Evolutionary conservation across 2,113 vertebrate genomes (phyloP).

Genomic region (Hystrix brachyura): DNA sequence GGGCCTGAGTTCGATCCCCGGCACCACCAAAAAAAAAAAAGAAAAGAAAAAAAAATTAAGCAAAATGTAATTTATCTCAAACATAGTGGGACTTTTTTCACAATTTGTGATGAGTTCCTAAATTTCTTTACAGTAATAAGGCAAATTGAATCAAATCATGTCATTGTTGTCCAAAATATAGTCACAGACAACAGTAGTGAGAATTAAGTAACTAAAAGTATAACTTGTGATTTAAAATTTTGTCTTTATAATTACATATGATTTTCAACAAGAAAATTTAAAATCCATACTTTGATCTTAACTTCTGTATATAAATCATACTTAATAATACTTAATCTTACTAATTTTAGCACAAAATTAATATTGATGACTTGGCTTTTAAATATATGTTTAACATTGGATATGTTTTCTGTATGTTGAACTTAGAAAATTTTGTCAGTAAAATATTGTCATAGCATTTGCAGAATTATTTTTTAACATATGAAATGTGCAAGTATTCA

Average conservation of each 20-base stretch:
- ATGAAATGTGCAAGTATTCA: slow-evolving; percentile 16
- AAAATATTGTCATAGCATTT: neutral
- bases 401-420: slow-evolving; percentile 14
- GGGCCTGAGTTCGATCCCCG: too few species aligned
- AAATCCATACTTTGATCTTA: slow-evolving; percentile 13
- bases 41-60: neutral
- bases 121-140: slow-evolving; percentile 11
- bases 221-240: slow-evolving; percentile 28
- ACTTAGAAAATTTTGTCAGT: neutral
- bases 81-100: neutral
- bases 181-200: neutral
- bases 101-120: neutral
- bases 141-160: slow-evolving; percentile 4
- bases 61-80: neutral
- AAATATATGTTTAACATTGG: neutral
- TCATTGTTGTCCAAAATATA: slow-evolving; percentile 11
- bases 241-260: slow-evolving; percentile 22
- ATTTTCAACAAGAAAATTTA: slow-evolving; percentile 28
- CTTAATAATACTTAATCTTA: neutral
- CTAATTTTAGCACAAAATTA: slow-evolving; percentile 26
- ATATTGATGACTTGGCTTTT: neutral
- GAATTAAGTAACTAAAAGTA: neutral
- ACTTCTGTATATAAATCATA: neutral
- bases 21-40: neutral
- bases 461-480: neutral